A percentile compares a stretch with the other conserved stretches of the same genome.
Conservation (phyloP, 2,888 invertebrate genomes). For the Helicoverpa assulta region DNA sequence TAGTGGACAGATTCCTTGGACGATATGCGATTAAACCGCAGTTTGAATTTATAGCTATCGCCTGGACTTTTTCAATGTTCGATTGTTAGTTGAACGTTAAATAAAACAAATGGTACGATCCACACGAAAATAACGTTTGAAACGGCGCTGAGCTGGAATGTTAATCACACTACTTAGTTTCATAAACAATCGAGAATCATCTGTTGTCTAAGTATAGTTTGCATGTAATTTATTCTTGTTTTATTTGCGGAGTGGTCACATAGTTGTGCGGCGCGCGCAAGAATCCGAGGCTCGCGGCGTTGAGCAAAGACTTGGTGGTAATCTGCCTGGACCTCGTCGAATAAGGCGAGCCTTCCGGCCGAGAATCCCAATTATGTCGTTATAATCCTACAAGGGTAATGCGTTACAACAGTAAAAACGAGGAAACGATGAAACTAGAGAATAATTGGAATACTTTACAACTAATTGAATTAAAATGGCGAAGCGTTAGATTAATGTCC, state of each 20-base stretch:
- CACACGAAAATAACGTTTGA: slow-evolving; percentile 48
- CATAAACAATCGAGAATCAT: slow-evolving; percentile 53
- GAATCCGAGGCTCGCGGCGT: slow-evolving; percentile 66
- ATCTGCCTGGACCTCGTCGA: slow-evolving; percentile 60
- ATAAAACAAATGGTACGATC: slow-evolving; percentile 47
- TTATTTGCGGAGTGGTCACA: slow-evolving; percentile 62
- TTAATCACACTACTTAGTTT: slow-evolving; percentile 58
- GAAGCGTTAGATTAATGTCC: neutral
- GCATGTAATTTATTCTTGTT: slow-evolving; percentile 54
- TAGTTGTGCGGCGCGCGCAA: slow-evolving; percentile 65
- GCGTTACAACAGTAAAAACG: slow-evolving; percentile 49
- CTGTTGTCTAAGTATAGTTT: slow-evolving; percentile 53
- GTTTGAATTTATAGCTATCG: slow-evolving; percentile 76
- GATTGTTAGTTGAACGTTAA: slow-evolving; percentile 64
- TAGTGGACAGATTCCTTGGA: slow-evolving; percentile 82
- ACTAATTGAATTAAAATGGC: slow-evolving; percentile 9
- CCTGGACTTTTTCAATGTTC: slow-evolving; percentile 75
- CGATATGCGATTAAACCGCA: slow-evolving; percentile 79
- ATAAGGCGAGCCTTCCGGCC: slow-evolving; percentile 65
- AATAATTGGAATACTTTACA: slow-evolving; percentile 23
- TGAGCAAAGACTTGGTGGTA: slow-evolving; percentile 63
- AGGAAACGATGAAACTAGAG: slow-evolving; percentile 45
- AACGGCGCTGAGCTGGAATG: slow-evolving; percentile 48
- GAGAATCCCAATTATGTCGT: slow-evolving; percentile 69
- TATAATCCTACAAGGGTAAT: slow-evolving; percentile 60